phyloP scores from a whole-genome alignment of 1,140 invertebrate genomes.

The Aphidius ervi region DNA sequence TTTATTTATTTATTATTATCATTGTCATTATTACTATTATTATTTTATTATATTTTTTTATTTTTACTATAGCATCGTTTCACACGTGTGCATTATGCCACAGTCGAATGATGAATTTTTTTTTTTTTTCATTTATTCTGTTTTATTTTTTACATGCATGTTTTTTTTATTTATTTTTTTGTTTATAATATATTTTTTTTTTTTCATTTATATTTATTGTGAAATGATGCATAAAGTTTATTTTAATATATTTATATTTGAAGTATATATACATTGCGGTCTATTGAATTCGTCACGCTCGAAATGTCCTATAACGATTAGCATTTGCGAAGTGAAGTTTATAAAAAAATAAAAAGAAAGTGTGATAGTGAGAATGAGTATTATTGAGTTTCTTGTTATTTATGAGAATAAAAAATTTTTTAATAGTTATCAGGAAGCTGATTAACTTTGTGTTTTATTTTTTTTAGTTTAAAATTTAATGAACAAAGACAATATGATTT shows the following conservation, averaged over 20 bases:
- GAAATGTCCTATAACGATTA: conserved; percentile 14
- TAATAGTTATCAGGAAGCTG: conserved; percentile 28
- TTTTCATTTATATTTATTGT: background rate
- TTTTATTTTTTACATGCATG: conserved; percentile 2
- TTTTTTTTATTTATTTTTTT: background rate
- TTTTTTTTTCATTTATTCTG: conserved; percentile 15
- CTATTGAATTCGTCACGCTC: conserved; percentile 17
- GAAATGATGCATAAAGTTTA: background rate
- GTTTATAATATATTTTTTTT: background rate
- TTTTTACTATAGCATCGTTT: background rate
- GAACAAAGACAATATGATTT: conserved; percentile 21
- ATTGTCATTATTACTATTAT: background rate
- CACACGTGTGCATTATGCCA: conserved; percentile 16
- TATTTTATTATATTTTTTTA: conserved; percentile 12
- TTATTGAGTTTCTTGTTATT: background rate
- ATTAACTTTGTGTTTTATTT: conserved; percentile 15
- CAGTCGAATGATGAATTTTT: conserved; percentile 8
- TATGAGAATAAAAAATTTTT: conserved; percentile 10
- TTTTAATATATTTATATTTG: conserved; percentile 2
- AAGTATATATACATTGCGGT: conserved; percentile 3
- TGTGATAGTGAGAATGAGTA: conserved; percentile 5
- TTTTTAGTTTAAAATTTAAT: conserved; percentile 24
- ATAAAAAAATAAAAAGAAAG: conserved; percentile 8
- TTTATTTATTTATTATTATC: conserved; percentile 7
- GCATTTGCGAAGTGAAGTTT: conserved; percentile 13